phyloP scores from a whole-genome alignment of 2,113 vertebrate species.

The Aphelocoma coerulescens region DNA sequence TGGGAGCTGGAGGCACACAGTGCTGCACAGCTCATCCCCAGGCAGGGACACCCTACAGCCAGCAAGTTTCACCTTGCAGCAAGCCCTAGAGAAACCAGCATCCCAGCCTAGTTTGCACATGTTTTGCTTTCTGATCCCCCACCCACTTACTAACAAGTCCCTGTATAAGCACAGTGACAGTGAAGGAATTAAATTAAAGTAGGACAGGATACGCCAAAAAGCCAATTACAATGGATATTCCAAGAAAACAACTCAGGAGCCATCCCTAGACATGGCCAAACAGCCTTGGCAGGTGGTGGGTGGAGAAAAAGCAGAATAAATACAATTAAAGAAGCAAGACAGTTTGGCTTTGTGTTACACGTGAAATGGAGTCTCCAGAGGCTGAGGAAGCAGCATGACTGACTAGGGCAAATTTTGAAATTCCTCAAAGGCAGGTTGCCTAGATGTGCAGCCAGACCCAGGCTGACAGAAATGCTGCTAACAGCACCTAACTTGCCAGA shows the following conservation, averaged over 20 bases:
- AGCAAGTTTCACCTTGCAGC: not conserved
- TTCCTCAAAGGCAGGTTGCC: slow-evolving; percentile 33
- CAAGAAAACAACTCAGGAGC: not conserved
- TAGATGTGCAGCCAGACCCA: not conserved
- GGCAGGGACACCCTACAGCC: not conserved
- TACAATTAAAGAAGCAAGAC: slow-evolving; percentile 7
- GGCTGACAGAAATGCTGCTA: slow-evolving; percentile 19
- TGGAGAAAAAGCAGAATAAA: not conserved
- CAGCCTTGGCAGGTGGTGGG: not conserved
- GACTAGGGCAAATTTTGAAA: not conserved
- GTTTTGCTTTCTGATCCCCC: not conserved
- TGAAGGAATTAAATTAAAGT: not conserved
- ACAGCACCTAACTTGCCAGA: slow-evolving; percentile 1
- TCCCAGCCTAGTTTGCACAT: not conserved
- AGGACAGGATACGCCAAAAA: not conserved
- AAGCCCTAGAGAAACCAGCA: not conserved
- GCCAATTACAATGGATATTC: not conserved
- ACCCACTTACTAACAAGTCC: not conserved
- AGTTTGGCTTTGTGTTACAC: not conserved
- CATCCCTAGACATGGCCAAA: not conserved
- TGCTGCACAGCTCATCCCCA: not conserved
- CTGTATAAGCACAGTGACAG: not conserved
- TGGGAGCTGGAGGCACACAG: fast-evolving
- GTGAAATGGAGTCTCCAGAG: not conserved
- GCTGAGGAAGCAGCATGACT: not conserved